phyloP scores from a whole-genome alignment of 2,797 vertebrate species.

The Coreius guichenoti region DNA sequence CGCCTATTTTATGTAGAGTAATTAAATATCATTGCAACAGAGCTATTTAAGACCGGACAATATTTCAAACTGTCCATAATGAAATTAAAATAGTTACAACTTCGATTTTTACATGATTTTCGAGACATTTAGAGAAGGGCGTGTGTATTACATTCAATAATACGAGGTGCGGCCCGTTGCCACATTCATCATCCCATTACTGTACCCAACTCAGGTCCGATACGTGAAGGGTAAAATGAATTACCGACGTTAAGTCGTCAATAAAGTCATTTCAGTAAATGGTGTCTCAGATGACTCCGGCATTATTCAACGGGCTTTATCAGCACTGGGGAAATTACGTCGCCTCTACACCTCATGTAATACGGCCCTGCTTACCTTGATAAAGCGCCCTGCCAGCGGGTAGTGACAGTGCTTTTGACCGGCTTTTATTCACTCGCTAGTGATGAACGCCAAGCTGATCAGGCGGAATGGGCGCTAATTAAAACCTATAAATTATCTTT shows the following conservation, averaged over 20 bases:
- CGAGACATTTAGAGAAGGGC: conserved; percentile 68
- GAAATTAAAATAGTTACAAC: conserved; percentile 61
- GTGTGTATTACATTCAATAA: conserved; percentile 86
- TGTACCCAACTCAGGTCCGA: conserved; percentile 91
- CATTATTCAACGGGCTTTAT: conserved; percentile 98
- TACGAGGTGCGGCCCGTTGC: conserved; percentile 85
- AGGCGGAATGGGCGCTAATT: conserved; percentile 99
- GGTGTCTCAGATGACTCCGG: conserved; percentile 93
- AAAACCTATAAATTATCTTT: conserved; percentile 99
- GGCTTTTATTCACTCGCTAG: conserved; percentile 90
- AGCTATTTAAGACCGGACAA: conserved; percentile 33
- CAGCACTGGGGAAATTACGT: conserved; percentile 97
- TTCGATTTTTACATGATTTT: conserved; percentile 61
- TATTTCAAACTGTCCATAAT: conserved; percentile 59
- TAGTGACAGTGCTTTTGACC: conserved; percentile 94
- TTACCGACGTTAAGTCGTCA: conserved; percentile 98
- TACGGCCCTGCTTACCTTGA: conserved; percentile 91
- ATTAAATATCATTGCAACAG: conserved; percentile 40
- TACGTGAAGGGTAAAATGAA: conserved; percentile 97
- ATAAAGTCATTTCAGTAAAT: conserved; percentile 99
- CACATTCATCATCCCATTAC: conserved; percentile 99
- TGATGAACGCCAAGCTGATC: conserved; percentile 95
- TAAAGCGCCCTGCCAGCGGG: conserved; percentile 96
- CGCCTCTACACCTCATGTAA: conserved; percentile 84
- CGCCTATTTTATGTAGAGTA: conserved; percentile 12